A percentile compares a stretch with the other conserved stretches of the same genome.
Conservation (phyloP, 2,888 invertebrate genomes). For the Synergus japonicus region DNA sequence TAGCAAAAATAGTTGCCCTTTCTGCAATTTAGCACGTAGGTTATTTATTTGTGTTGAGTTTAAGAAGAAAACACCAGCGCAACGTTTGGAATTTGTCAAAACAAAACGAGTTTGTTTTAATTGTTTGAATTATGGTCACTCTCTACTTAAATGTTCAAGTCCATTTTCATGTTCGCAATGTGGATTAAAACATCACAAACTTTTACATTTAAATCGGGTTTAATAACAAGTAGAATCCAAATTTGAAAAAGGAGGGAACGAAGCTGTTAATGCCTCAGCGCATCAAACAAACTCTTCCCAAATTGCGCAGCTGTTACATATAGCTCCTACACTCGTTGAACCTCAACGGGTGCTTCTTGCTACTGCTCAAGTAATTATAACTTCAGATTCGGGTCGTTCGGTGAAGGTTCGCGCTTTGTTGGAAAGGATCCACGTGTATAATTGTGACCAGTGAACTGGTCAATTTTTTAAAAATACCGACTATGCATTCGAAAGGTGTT, state of each 20-base stretch:
- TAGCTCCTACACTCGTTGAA: neutral
- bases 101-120: neutral
- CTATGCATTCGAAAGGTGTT: neutral
- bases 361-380: neutral
- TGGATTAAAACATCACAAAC: neutral
- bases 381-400: neutral
- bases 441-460: neutral
- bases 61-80: neutral
- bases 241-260: too few relatives aligned
- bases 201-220: neutral
- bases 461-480: neutral
- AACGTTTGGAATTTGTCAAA: slow-evolving; percentile 2
- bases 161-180: neutral
- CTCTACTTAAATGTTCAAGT: neutral
- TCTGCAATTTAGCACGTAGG: neutral
- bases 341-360: slow-evolving; percentile 5
- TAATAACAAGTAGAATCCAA: neutral
- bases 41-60: neutral
- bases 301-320: too few relatives aligned
- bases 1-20: neutral
- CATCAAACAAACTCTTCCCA: too few relatives aligned
- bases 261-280: too few relatives aligned
- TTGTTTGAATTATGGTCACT: neutral
- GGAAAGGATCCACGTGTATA: slow-evolving; percentile 4
- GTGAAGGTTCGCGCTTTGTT: neutral